Evolutionary conservation across 2,797 vertebrate genomes (phyloP).

Genomic region (Sebastes vulpes): DNA sequence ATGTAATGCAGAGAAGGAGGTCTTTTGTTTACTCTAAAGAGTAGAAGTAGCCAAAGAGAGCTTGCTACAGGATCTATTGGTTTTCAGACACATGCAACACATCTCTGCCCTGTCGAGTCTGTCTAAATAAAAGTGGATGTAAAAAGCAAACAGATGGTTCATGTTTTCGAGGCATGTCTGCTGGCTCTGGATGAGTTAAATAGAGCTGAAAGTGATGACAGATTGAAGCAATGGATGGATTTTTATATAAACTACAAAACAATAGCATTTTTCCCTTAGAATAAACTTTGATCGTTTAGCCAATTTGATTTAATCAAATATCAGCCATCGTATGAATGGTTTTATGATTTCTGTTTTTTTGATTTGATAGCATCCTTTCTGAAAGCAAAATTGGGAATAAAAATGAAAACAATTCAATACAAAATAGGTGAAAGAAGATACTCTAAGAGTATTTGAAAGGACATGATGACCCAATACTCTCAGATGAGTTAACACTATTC

Average conservation of each 20-base stretch:
- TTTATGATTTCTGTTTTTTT: not conserved
- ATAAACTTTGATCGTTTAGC: not conserved
- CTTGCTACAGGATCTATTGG: not conserved
- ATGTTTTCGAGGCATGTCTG: conserved; percentile 30
- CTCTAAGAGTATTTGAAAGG: not conserved
- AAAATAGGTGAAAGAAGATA: not conserved
- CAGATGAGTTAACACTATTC: not conserved
- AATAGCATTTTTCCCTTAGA: not conserved
- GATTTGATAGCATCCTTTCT: not conserved
- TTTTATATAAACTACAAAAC: not conserved
- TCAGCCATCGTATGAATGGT: not conserved
- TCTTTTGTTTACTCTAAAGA: conserved; percentile 21
- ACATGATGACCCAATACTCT: not conserved
- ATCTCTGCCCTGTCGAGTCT: conserved; percentile 28
- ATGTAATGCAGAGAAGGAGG: not conserved
- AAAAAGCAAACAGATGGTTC: conserved; percentile 42
- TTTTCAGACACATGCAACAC: conserved; percentile 42
- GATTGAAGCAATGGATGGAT: not conserved
- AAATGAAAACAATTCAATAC: not conserved
- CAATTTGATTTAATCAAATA: not conserved
- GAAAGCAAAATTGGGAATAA: not conserved
- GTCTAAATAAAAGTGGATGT: conserved; percentile 28
- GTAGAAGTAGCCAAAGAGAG: conserved; percentile 6
- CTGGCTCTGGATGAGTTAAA: not conserved
- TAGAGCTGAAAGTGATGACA: not conserved